These are phyloP conservation scores for Engraulis encrasicolus DNA, from an alignment of 2,113 vertebrate species.

Conservation along the genomic window DNA sequence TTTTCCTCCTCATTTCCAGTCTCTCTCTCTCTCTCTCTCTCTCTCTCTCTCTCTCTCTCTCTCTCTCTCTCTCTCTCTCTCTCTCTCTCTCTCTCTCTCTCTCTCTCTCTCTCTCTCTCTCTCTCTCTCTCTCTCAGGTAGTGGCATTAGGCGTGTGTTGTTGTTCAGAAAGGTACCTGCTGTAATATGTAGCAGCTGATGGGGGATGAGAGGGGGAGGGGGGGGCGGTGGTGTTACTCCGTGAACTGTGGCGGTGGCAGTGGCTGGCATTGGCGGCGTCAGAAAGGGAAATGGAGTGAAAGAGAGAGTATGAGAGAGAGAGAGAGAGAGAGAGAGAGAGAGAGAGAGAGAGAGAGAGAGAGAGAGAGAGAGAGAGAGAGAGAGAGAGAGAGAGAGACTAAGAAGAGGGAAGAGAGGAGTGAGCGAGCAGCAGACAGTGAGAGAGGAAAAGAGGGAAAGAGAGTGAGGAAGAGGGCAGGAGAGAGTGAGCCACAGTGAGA, in stretches of 20 bases:
- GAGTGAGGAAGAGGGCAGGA: no score
- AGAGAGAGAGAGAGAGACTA: no score
- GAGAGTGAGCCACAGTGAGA: no score
- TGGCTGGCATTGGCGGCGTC: slow-evolving; percentile 51
- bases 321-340: no score
- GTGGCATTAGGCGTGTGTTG: slow-evolving; percentile 8
- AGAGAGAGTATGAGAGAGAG: no score
- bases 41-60: background rate
- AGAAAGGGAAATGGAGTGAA: no score
- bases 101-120: background rate
- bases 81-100: background rate
- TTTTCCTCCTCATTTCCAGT: no score
- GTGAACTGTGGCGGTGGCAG: slow-evolving; percentile 29
- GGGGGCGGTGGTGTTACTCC: background rate
- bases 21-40: background rate
- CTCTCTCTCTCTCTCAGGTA: background rate
- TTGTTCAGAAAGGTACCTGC: background rate
- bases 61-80: background rate
- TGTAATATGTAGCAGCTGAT: slow-evolving; percentile 11
- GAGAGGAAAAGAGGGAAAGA: no score
- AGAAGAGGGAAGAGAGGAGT: no score
- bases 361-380: no score
- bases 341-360: no score
- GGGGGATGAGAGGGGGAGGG: background rate
- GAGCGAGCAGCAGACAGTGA: no score